Base-by-base conservation (phyloP, 1,140 invertebrate genomes). In the Littorina saxatilis region DNA sequence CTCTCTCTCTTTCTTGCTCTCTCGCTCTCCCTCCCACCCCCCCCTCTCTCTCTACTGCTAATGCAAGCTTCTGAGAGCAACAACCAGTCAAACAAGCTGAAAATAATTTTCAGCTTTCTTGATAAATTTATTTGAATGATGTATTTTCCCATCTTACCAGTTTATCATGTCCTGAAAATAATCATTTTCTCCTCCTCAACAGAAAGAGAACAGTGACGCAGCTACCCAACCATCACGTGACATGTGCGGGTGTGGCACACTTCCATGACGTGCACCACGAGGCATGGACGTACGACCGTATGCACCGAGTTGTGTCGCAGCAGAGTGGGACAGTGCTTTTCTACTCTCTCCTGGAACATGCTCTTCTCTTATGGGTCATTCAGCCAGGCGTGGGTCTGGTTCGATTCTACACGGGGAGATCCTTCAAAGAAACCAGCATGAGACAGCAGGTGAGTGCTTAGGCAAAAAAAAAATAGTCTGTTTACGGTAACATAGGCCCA, bases 311-410 rank as follows among this genome's bases (percentile, higher is more conserved):
- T 15, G 88, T 91, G 2, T 86, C 80, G 35, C 82, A 88, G 76
- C 91, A 92, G 80, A 91, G 87, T 83, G 87, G 86, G 29, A 88
- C 87, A 3, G 86, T 92, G 4, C 40, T 92, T 47, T 92, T 88
- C 78, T 92, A 90, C 80, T 88, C 87, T 13, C 66, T 92, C 27
- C 75, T 91, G 37, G 83, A 86, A 11, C 70, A 83, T 23, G 32
- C 81, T n/a, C 73, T 91, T 43, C 80, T 92, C 35, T 61, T 91
- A 32, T 92, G 91, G 91, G 87, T 91, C 35, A 81, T 92, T 15
- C 84, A 87, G 63, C 91, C 91, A 37, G 89, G 84, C 43, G 75
- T 79, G 20, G 91, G 89, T 2, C 37, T 91, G 23, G 85, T 86
- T 23, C 66, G 90, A 15, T 91, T 91, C 79, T 91, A 91, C 82